Conservation (phyloP, 2,113 vertebrate genomes). For the Zosterops pallidus region DNA sequence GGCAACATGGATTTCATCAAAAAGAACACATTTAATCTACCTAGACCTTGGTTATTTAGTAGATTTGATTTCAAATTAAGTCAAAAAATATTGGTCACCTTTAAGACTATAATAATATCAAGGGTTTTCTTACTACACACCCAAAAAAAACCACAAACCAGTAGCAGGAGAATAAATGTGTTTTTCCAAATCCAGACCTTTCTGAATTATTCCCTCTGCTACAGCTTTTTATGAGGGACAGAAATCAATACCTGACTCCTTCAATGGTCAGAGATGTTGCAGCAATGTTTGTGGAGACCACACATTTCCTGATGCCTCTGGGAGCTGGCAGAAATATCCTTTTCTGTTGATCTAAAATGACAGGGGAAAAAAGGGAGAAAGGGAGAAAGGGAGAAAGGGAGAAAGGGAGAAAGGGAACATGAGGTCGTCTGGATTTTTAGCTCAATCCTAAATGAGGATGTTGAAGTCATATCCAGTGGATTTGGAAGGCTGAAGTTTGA, state of each 20-base stretch:
- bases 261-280: constrained; percentile 95
- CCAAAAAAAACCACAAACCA: background rate
- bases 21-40: background rate
- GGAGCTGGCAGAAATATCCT: constrained; percentile 94
- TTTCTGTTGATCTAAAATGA: constrained; percentile 87
- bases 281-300: constrained; percentile 95
- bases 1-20: accelerated
- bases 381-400: too few species aligned
- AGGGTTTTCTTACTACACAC: background rate
- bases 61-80: background rate
- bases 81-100: background rate
- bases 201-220: background rate
- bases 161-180: background rate
- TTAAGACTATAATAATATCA: background rate
- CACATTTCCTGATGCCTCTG: constrained; percentile 89
- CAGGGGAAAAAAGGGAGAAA: background rate
- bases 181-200: background rate
- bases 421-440: too few species aligned
- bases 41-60: background rate
- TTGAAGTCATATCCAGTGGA: background rate
- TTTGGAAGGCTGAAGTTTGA: background rate
- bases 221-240: background rate
- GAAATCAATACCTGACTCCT: constrained; percentile 85
- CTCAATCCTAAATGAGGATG: too few species aligned
- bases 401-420: too few species aligned